These are phyloP conservation scores for Flexamia atlantica DNA, from an alignment of 2,888 invertebrate genomes.

Conservation along the genomic window DNA sequence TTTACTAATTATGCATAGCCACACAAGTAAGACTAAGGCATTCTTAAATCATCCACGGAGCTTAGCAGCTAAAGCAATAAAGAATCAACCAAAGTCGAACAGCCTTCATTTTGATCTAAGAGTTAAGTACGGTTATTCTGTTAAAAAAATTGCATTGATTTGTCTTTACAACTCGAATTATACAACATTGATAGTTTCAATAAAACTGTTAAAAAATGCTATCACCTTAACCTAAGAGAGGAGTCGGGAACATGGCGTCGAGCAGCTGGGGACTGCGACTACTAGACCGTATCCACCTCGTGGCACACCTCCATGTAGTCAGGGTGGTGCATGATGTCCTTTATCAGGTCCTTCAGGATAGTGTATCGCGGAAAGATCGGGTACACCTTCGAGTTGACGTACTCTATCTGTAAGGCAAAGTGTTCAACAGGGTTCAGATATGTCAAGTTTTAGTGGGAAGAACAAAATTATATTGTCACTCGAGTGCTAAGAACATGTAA, in stretches of 20 bases:
- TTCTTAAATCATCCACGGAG: slow-evolving; percentile 5
- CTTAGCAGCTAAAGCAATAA: slow-evolving; percentile 16
- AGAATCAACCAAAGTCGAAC: slow-evolving; percentile 1
- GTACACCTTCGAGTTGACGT: slow-evolving; percentile 94
- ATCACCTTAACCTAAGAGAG: slow-evolving; percentile 34
- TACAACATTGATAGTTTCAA: slow-evolving; percentile 48
- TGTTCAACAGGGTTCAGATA: too few relatives aligned
- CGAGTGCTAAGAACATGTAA: too few relatives aligned
- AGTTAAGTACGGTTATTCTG: slow-evolving; percentile 9
- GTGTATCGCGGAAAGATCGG: slow-evolving; percentile 97
- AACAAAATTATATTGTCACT: too few relatives aligned
- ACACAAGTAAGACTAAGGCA: slow-evolving; percentile 27
- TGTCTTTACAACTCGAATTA: slow-evolving; percentile 32
- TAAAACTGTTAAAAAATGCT: slow-evolving; percentile 41
- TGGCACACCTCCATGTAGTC: slow-evolving; percentile 98
- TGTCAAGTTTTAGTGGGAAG: too few relatives aligned
- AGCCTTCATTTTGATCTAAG: slow-evolving; percentile 12
- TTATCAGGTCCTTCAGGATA: slow-evolving; percentile 98
- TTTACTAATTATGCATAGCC: slow-evolving; percentile 37
- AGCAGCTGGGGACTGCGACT: slow-evolving; percentile 25
- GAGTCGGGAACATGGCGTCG: slow-evolving; percentile 25
- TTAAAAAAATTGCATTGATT: slow-evolving; percentile 31
- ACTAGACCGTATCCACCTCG: slow-evolving; percentile 82
- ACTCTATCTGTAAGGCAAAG: slow-evolving; percentile 84
- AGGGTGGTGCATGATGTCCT: slow-evolving; percentile 96